These are phyloP conservation scores for Tokudaia tokunoshimensis DNA, from an alignment of 2,797 vertebrate species.

Conservation along the genomic window DNA sequence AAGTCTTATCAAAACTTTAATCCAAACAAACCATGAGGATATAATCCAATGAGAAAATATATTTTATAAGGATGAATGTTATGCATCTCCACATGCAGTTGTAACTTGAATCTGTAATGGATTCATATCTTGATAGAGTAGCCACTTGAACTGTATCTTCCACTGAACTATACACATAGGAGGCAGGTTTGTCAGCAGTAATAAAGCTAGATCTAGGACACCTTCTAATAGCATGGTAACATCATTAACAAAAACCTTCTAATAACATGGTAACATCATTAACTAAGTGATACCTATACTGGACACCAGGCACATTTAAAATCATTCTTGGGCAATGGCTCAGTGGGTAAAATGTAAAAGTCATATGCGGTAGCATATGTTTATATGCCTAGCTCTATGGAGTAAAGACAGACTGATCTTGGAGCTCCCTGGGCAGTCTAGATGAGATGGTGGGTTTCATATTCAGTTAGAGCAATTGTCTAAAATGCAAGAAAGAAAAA, in stretches of 20 bases:
- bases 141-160: not conserved
- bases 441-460: not conserved
- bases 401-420: not conserved
- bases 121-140: not conserved
- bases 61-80: not conserved
- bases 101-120: not conserved
- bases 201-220: not conserved
- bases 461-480: not conserved
- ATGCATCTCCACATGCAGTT: not conserved
- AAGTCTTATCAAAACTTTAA: not conserved
- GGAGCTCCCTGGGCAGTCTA: not conserved
- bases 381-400: not conserved
- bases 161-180: not conserved
- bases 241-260: not conserved
- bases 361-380: not conserved
- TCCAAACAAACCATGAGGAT: not conserved
- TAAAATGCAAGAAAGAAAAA: not conserved
- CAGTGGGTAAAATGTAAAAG: not conserved
- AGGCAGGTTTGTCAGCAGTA: not conserved
- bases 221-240: not conserved
- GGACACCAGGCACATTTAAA: not conserved
- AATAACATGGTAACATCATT: not conserved
- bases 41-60: not conserved
- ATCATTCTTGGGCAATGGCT: not conserved
- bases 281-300: not conserved